Base-by-base conservation (phyloP, 2,888 invertebrate species). In the Onthophagus sagittarius region DNA sequence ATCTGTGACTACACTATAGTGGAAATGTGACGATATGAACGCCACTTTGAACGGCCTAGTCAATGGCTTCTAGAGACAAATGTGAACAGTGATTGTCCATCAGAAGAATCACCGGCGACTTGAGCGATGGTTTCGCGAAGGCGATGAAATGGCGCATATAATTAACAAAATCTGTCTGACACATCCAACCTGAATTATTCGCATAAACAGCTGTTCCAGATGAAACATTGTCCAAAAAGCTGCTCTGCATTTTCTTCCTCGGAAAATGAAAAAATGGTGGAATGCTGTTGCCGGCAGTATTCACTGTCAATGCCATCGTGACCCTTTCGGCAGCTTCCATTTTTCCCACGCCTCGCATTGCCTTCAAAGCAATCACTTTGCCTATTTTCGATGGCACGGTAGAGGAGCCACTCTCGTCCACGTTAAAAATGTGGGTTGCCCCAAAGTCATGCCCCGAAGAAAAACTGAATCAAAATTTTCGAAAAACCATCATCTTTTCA, bases 71-170 rank as follows among this genome's bases (percentile, higher is more conserved):
- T n/a, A n/a, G n/a, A n/a, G n/a, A n/a, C n/a, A n/a, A n/a, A n/a
- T n/a, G n/a, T n/a, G n/a, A n/a, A n/a, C n/a, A n/a, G n/a, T 79
- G 79, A 69, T 79, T 79, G 70, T 79, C 76, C 9, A 77, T 6
- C 9, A 78, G 70, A 39, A 78, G 70, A 72, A 74, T 63, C 71
- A 73, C 74, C 1, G 77, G 77, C 6, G 62, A 73, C 67, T 72
- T 31, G 14, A 11, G 63, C 15, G 75, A 75, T 39, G 76, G 67
- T 70, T 72, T 73, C n/a, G 74, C 65, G 11, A 64, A 62, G 2
- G 70, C 67, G 14, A 77, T 71, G 63, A 78, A 79, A 69, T 76
- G 74, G 6, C 72, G n/a, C n/a, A n/a, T n/a, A n/a, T n/a, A n/a
- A n/a, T n/a, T n/a, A n/a, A n/a, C n/a, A n/a, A n/a, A n/a, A n/a